phyloP scores from a whole-genome alignment of 2,797 vertebrate species.

The Paramormyrops hopkinsi region DNA sequence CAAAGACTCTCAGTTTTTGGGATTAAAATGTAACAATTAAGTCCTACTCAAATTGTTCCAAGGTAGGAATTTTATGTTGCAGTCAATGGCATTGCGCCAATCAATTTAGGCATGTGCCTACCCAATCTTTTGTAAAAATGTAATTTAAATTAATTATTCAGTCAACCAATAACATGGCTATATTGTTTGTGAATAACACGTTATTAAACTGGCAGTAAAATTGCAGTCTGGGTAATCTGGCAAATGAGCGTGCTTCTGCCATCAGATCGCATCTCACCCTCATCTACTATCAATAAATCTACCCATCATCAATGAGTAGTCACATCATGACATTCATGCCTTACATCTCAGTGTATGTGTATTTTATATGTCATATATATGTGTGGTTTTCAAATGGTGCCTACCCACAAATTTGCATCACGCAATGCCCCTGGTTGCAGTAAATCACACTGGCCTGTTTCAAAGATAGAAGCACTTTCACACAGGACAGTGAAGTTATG shows the following conservation, averaged over 20 bases:
- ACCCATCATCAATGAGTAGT: not conserved
- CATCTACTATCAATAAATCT: not conserved
- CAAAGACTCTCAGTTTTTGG: not conserved
- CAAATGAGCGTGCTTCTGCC: not conserved
- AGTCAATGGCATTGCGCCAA: not conserved
- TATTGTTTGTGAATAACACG: not conserved
- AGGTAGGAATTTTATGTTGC: not conserved
- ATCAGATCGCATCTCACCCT: not conserved
- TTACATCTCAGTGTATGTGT: not conserved
- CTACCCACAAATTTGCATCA: not conserved
- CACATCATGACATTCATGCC: not conserved
- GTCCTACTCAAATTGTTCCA: not conserved
- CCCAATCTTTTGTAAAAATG: not conserved
- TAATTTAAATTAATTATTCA: not conserved
- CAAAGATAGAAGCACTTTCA: not conserved
- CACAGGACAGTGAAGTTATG: not conserved
- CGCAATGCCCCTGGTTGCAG: not conserved
- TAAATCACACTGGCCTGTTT: not conserved
- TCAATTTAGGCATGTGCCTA: not conserved
- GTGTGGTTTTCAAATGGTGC: not conserved
- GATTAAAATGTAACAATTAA: not conserved
- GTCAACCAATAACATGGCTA: not conserved
- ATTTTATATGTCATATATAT: not conserved
- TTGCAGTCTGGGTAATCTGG: not conserved
- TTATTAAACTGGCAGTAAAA: not conserved